phyloP scores from a whole-genome alignment of 2,113 vertebrate genomes.

The Nothoprocta pentlandii region DNA sequence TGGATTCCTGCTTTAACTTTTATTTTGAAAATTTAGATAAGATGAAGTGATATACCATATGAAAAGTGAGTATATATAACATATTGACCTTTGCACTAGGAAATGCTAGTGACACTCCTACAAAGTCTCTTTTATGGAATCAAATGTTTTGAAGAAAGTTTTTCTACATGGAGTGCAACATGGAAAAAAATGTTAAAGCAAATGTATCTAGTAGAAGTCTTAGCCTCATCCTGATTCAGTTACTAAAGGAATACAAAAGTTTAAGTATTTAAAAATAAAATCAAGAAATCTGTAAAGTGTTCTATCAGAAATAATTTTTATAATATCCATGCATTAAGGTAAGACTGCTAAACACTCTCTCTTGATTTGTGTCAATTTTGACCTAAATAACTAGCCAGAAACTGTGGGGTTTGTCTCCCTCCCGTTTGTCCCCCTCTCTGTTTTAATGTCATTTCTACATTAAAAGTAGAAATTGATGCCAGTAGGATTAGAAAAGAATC shows the following conservation, averaged over 20 bases:
- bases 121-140: neutral
- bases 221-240: neutral
- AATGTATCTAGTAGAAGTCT: neutral
- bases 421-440: no score
- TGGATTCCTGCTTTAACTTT: neutral
- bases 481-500: neutral
- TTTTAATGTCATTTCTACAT: neutral
- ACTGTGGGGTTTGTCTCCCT: neutral
- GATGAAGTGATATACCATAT: neutral
- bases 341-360: neutral
- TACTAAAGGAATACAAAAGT: neutral
- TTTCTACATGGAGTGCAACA: neutral
- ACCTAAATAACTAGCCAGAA: neutral
- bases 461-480: neutral
- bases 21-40: neutral
- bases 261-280: neutral
- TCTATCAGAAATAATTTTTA: neutral
- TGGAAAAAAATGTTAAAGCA: neutral
- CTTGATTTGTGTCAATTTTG: accelerated
- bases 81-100: neutral
- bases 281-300: neutral
- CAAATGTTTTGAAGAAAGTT: neutral
- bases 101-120: neutral
- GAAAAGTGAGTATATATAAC: neutral
- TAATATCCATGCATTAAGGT: neutral